phyloP scores from a whole-genome alignment of 2,888 invertebrate species.

The Xestia ashworthii region DNA sequence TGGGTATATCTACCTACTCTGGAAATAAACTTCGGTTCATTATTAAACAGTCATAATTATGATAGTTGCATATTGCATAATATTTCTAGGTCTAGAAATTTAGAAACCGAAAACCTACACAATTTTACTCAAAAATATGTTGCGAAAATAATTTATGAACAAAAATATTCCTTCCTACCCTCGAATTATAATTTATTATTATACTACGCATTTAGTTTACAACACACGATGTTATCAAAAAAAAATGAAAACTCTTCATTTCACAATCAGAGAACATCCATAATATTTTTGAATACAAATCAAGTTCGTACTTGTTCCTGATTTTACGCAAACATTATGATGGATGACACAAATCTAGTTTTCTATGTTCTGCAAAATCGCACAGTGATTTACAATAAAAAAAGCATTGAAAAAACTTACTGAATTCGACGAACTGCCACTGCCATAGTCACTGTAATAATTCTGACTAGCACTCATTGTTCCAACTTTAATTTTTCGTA shows the following conservation, averaged over 20 bases:
- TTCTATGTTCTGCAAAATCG: not conserved
- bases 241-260: not conserved
- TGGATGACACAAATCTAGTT: not conserved
- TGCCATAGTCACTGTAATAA: conserved; percentile 77
- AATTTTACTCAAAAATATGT: not conserved
- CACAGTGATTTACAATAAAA: not conserved
- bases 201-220: not conserved
- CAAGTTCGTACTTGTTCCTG: conserved; percentile 45
- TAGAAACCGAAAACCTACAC: not conserved
- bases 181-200: not conserved
- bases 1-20: not conserved
- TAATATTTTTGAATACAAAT: not conserved
- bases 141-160: not conserved
- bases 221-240: not conserved
- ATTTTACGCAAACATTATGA: not conserved
- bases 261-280: not conserved
- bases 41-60: not conserved
- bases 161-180: conserved; percentile 37
- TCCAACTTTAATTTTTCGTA: conserved; percentile 57
- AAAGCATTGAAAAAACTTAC: conserved; percentile 70
- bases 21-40: not conserved
- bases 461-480: conserved; percentile 62
- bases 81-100: not conserved
- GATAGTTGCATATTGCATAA: too few relatives aligned
- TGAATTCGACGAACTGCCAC: conserved; percentile 74